Evolutionary conservation across 2,797 vertebrate species (phyloP), one percentile per base, ranked within the genome.

Genomic region (Chelidonichthys spinosus): DNA sequence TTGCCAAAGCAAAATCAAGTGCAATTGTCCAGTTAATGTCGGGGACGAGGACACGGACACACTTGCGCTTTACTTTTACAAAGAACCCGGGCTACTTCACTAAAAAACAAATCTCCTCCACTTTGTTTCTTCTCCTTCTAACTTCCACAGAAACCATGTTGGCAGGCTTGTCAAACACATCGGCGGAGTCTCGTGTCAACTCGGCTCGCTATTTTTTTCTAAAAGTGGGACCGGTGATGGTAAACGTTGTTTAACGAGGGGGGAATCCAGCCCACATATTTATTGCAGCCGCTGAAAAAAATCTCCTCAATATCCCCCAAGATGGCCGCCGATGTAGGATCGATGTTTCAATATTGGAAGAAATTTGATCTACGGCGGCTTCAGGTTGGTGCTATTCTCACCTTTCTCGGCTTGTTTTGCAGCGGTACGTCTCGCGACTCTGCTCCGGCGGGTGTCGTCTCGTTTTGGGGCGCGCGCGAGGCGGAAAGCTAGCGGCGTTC

Each of bases 321-420:
- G 97, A 98, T 98, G 97, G 97, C 97, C 95, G 97, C 97, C 96
- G 96, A 97, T 92, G 97, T 96, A 96, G 97, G 97, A 97, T 97
- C 97, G 96, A 96, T 96, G 97, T 94, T 96, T 95, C 95, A 96
- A 95, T 96, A 96, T 96, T 96, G 97, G 97, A 96, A 96, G 96
- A 96, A 95, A 95, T 96, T 96, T 95, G 96, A 97, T 96, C 96
- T 96, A 90, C 96, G 96, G 95, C 97, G 97, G 95, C 96, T 98
- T 62, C 97, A 98, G 97, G 97, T 98, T 94, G 94, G 97, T 96
- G 94, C 89, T 88, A 84, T 92, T 85, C 81, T 91, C 89, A 88
- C 85, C 87, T 88, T 89, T 90, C 85, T 87, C 76, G 32, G 55
- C 79, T 74, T 60, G 4, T 59, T 87, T 18, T 62, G 4, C 67